Evolutionary conservation across 2,797 vertebrate species (phyloP), one percentile per base, ranked within the genome.

Genomic region (Notolepis coatsorum): DNA sequence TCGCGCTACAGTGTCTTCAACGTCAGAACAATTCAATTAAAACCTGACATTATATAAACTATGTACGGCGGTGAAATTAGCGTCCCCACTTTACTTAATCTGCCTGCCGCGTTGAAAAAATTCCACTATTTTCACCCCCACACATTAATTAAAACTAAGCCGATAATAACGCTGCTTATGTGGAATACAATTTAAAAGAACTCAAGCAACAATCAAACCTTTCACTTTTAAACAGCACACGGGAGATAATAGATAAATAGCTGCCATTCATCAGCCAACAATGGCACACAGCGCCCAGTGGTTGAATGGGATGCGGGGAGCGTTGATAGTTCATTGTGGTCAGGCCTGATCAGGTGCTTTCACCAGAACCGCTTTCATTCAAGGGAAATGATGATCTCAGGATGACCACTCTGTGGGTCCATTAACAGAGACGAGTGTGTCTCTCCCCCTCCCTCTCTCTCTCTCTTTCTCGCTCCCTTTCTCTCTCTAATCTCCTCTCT

Each of bases 351-450:
- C 95, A 91, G 91, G 85, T 90, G 82, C 89, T 93, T 93, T 92
- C 75, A 87, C 65, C 85, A 84, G 92, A 85, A 93, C 92, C 90
- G 83, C 80, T 88, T 93, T 93, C 83, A 94, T 95, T 95, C 92
- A 90, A 90, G 91, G 87, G 88, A 93, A 93, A 95, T 95, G 87
- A 87, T 93, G 92, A 92, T 93, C 91, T 89, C 90, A 93, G 90
- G 91, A 89, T 79, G 88, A 91, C 93, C 92, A 91, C 87, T 93
- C 84, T 65, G 47, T 71, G 83, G n/a, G 90, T 93, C 92, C 92
- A 94, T 96, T 93, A 95, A 90, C 89, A 71, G 81, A 83, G 88
- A 80, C 90, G 87, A 86, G 90, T 86, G 86, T 69, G 71, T 73
- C 56, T 74, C 68, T 80, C 63, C 58, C 81, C 68, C 62, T 75